These are phyloP conservation scores for Bombus waltoni DNA, from an alignment of 1,140 invertebrate genomes.

Conservation along the genomic window DNA sequence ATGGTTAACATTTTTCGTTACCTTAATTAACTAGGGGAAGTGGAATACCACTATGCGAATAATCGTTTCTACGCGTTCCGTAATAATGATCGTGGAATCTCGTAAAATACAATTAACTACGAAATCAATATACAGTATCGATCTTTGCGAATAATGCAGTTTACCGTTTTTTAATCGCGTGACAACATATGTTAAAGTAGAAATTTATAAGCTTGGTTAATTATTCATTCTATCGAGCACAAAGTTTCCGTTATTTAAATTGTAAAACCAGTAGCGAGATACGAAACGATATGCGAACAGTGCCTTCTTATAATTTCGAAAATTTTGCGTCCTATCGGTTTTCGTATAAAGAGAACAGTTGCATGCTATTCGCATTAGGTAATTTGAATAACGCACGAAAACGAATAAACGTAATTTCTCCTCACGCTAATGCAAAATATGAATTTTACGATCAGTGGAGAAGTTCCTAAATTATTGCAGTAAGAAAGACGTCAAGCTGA, in stretches of 20 bases:
- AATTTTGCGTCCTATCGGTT: too few relatives aligned
- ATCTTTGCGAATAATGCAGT: neutral
- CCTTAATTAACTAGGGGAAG: slow-evolving; percentile 3
- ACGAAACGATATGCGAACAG: too few relatives aligned
- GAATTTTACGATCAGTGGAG: neutral
- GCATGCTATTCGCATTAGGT: too few relatives aligned
- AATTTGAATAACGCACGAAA: neutral
- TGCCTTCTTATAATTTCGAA: too few relatives aligned
- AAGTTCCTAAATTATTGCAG: neutral
- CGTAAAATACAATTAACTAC: neutral
- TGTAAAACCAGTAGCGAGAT: too few relatives aligned
- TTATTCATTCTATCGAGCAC: neutral
- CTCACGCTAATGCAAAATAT: neutral
- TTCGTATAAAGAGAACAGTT: too few relatives aligned
- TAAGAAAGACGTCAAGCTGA: slow-evolving; percentile 26
- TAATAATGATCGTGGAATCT: too few relatives aligned
- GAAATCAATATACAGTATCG: neutral
- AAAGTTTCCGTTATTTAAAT: neutral
- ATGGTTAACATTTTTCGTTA: neutral
- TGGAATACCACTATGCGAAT: neutral
- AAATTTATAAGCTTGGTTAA: neutral
- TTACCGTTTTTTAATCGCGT: too few relatives aligned
- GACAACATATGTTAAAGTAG: neutral
- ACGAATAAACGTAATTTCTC: neutral
- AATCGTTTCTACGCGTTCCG: neutral